A percentile compares a stretch with the other conserved stretches of the same genome.
Conservation (phyloP, 2,797 vertebrate genomes). For the Spea hammondii region DNA sequence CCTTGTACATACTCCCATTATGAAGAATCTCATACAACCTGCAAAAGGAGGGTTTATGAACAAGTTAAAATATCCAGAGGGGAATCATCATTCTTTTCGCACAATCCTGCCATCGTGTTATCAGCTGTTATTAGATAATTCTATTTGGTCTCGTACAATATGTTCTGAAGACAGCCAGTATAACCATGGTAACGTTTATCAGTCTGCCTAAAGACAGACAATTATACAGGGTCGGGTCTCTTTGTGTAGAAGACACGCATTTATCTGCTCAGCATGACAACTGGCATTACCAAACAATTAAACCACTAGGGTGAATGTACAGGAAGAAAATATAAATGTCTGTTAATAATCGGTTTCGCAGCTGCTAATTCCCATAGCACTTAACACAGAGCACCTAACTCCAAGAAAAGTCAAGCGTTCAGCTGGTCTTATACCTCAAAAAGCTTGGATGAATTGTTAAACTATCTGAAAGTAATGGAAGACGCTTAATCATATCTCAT, state of each 20-base stretch:
- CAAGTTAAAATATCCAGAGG: background rate
- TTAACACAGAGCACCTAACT: background rate
- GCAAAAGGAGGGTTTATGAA: background rate
- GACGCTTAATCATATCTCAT: too few relatives aligned
- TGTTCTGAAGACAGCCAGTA: background rate
- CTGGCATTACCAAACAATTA: conserved; percentile 19
- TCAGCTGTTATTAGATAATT: background rate
- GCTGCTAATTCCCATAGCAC: background rate
- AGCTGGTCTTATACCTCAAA: background rate
- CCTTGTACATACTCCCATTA: too few relatives aligned
- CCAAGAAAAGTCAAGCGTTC: background rate
- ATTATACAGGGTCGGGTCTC: conserved; percentile 20
- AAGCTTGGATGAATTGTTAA: background rate
- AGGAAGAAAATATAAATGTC: background rate
- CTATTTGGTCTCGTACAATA: background rate
- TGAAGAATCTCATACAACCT: too few relatives aligned
- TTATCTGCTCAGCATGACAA: conserved; percentile 24
- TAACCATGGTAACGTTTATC: conserved; percentile 27
- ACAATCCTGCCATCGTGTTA: background rate
- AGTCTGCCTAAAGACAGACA: conserved; percentile 13
- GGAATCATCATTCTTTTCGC: background rate
- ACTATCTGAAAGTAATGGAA: background rate
- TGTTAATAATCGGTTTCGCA: conserved; percentile 11
- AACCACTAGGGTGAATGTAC: background rate
- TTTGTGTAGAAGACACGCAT: conserved; percentile 12